A percentile compares a stretch with the other conserved stretches of the same genome.
These are phyloP conservation scores for Drosophila lacertosa DNA, from an alignment of 1,140 invertebrate genomes.

Conservation along the genomic window DNA sequence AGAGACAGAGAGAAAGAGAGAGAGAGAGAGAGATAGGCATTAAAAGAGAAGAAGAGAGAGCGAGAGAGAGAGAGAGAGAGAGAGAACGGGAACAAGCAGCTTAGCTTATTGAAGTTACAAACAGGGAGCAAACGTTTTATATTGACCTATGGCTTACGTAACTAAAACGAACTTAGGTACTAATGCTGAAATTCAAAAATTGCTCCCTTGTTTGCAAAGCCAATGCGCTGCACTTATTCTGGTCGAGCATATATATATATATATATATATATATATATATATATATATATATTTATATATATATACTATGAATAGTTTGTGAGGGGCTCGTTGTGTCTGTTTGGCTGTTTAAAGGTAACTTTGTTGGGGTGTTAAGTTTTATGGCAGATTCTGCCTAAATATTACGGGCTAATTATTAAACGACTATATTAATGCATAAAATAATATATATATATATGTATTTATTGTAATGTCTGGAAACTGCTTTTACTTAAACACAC, in stretches of 20 bases:
- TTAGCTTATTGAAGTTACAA: background rate
- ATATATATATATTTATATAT: background rate
- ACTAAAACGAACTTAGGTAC: slow-evolving; percentile 8
- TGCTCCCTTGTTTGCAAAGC: slow-evolving; percentile 3
- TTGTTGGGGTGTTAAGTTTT: slow-evolving; percentile 9
- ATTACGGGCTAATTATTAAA: slow-evolving; percentile 1
- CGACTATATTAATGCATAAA: slow-evolving; percentile 4
- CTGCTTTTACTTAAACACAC: slow-evolving; percentile 17
- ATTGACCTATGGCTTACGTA: background rate
- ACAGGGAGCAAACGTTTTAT: slow-evolving; percentile 12
- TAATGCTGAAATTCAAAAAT: slow-evolving; percentile 6
- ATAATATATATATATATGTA: slow-evolving; percentile 8
- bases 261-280: background rate
- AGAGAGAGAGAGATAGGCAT: slow-evolving; percentile 8
- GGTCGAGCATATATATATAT: background rate
- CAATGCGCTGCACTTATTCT: background rate
- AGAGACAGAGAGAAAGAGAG: background rate
- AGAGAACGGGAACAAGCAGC: too few species aligned
- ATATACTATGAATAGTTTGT: background rate
- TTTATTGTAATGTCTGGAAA: slow-evolving; percentile 12
- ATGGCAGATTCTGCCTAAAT: slow-evolving; percentile 11
- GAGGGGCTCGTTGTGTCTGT: background rate
- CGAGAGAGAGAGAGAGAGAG: slow-evolving; percentile 2
- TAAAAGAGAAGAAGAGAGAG: background rate
- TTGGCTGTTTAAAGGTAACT: background rate